Evolutionary conservation across 1,140 invertebrate species (phyloP).

Genomic region (Gonatopus flavifemur): DNA sequence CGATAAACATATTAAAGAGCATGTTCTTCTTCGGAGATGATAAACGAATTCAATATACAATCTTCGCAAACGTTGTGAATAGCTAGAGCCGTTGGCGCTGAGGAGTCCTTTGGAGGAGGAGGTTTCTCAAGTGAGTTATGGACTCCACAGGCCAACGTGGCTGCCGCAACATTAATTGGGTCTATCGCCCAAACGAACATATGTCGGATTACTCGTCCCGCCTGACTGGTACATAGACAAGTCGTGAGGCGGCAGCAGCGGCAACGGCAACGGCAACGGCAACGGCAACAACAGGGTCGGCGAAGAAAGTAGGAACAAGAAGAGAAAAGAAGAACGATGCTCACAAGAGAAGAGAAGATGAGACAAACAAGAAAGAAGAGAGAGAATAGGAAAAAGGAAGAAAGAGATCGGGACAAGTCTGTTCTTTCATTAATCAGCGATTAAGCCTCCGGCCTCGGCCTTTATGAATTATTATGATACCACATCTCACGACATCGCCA

Average conservation of each 20-base stretch:
- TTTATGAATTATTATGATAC: conserved; percentile 60
- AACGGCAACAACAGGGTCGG: conserved; percentile 2
- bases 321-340: conserved; percentile 6
- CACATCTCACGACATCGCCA: conserved; percentile 57
- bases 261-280: conserved; percentile 12
- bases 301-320: background rate
- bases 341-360: conserved; percentile 7
- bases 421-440: conserved; percentile 56
- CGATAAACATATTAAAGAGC: too few species aligned
- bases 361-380: conserved; percentile 13
- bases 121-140: conserved; percentile 30
- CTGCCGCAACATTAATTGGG: conserved; percentile 44
- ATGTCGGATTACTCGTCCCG: conserved; percentile 43
- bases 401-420: conserved; percentile 40
- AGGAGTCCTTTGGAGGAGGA: too few species aligned
- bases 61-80: too few species aligned
- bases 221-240: conserved; percentile 29
- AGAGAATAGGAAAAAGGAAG: conserved; percentile 29
- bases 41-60: too few species aligned
- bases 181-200: conserved; percentile 47
- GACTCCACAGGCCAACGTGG: conserved; percentile 33
- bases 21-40: too few species aligned
- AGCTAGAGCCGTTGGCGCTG: too few species aligned
- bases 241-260: conserved; percentile 22
- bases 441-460: conserved; percentile 49